Evolutionary conservation across 2,888 invertebrate genomes (phyloP), one percentile per base, ranked within the genome.

Genomic region (Synergus laeviventris): DNA sequence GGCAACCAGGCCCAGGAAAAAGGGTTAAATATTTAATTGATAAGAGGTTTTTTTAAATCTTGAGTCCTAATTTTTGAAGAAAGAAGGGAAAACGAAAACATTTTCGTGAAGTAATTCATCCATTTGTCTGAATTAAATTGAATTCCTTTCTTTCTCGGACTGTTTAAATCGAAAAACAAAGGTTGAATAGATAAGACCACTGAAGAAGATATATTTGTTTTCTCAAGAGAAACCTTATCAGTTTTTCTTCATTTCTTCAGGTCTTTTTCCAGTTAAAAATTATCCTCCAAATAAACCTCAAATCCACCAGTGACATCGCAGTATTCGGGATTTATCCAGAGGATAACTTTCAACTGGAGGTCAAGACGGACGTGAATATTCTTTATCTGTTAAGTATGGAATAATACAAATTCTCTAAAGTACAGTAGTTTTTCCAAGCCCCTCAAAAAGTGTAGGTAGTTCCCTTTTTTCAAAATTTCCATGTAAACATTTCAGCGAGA

Each of bases 251-350:
- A 70, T 49, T 70, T 70, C 45, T 70, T 70, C 11, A 70, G 70
- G 70, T 70, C 70, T n/a, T n/a, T n/a, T n/a, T 70, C 70, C 70
- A 70, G 70, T 70, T 70, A 70, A 70, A 70, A 70, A 70, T 70
- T 70, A 70, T 70, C 70, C 70, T 70, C 36, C 36, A 70, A 49
- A 70, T 70, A 70, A 70, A 70, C 70, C 70, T 70, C 70, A 70
- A 70, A 49, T 70, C 31, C n/a, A 70, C 49, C 70, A 70, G 49
- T 36, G 70, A 70, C 70, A 49, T 49, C 70, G 70, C 70, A 70
- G 70, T 49, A 70, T 70, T 70, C 70, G 70, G 70, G 70, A 70
- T 70, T 70, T 70, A 70, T 70, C 70, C 70, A 70, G 70, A 70
- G 70, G 70, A 70, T 70, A 70, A 70, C 70, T 70, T 70, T 70